Base-by-base conservation (phyloP, 2,113 vertebrate species). In the Probosciger aterrimus region DNA sequence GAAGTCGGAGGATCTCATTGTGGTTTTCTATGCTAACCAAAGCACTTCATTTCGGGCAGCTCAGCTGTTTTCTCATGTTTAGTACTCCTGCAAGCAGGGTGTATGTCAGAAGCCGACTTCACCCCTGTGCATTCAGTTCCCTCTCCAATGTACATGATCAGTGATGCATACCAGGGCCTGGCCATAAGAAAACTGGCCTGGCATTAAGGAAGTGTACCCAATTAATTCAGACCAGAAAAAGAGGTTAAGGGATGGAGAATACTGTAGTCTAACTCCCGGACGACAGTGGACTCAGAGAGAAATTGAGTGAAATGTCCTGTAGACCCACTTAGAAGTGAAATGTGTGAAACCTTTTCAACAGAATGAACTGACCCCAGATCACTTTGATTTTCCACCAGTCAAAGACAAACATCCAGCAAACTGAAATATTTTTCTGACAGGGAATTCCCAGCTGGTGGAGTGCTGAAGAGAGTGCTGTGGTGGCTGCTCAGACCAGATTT, bases 371-470 rank as follows among this genome's bases (percentile, higher is more conserved):
- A 60, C 22, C 24, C 6, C 25, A 59, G 24, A 70, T 19, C 28
- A 84, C 14, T 82, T 86, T 75, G 24, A 65, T 86, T 93, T 95
- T 92, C 39, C 27, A 71, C 11, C 43, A 41, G 49, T 24, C 43
- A 82, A 89, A 94, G n/a, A 33, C 18, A 81, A 86, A 7, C 14
- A 5, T 35, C 78, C 35, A 60, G 35, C 35, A 95, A 85, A 37
- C 16, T 9, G 63, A 76, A 80, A 20, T 50, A 24, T 25, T 90
- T 88, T 80, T 77, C 63, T 82, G 85, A 50, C 41, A 33, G 78
- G 20, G 31, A 63, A 46, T 83, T 92, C 47, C 39, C 63, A 77
- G 44, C 27, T 30, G 30, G 23, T 46, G 30, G 28, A 27, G 13
- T 35, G 50, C 49, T 77, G 53, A 67, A 70, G 15, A 50, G 18